Base-by-base conservation (phyloP, 23 tunicate species). In the Trididemnum miniatum region DNA sequence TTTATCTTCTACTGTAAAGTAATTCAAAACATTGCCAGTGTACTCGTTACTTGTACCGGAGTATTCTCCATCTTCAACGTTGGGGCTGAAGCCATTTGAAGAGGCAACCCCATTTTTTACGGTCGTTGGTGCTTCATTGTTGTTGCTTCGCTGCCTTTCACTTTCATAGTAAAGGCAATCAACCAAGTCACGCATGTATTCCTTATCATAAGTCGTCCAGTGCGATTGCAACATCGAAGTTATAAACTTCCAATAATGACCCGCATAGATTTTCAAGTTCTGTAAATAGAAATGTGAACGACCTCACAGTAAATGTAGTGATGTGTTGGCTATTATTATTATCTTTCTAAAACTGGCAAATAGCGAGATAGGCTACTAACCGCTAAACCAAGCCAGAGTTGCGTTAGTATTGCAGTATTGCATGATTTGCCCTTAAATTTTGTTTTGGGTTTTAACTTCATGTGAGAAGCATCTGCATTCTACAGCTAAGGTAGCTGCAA, bases 101-200 rank as follows among this genome's bases (percentile, higher is more conserved):
- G 9, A 44, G 15, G 54, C 54, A 57, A n/a, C 28, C 35, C 67
- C 67, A 33, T 77, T 77, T 31, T 74, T 20, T 37, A 32, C 36
- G n/a, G 31, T n/a, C 9, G 24, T 39, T 5, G 79, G 59, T 25
- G 3, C n/a, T 74, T 74, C 79, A 38, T 77, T 77, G 67, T 77
- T 77, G 30, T 77, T 77, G 39, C 67, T 25, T 31, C 82, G 22
- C 7, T 51, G 60, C 62, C 35, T 74, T 54, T 83, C 81, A 65
- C 81, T 57, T 59, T 73, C 80, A 30, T 36, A 30, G 32, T 83
- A 66, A 24, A 83, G 81, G 38, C 87, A 83, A 40, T 83, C 87
- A 23, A 50, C 57, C 57, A 83, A 31, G 31, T 83, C 87, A 0
- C 87, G 87, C 81, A 83, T 35, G 36, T 62, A 15, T 4, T 83